Evolutionary conservation across 2,113 vertebrate genomes (phyloP).

Genomic region (Engraulis encrasicolus): DNA sequence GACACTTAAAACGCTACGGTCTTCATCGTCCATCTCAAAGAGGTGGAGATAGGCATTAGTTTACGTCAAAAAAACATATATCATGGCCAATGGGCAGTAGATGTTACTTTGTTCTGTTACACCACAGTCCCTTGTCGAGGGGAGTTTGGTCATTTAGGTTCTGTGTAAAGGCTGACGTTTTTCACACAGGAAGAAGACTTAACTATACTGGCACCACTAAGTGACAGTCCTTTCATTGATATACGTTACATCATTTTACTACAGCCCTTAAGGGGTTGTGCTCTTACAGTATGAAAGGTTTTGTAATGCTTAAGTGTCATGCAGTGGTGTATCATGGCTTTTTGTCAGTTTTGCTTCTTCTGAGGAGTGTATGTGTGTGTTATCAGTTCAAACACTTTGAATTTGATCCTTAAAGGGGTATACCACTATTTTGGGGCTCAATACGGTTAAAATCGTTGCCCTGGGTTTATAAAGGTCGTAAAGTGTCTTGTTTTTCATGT

Average conservation of each 20-base stretch:
- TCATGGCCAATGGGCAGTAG: background rate
- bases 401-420: too few relatives aligned
- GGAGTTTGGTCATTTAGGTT: background rate
- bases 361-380: background rate
- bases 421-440: too few relatives aligned
- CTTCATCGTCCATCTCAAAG: conserved; percentile 52
- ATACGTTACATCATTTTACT: background rate
- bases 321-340: background rate
- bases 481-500: too few relatives aligned
- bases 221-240: background rate
- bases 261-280: background rate
- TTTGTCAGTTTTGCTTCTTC: conserved; percentile 1
- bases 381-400: background rate
- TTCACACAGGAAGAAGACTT: background rate
- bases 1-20: conserved; percentile 49
- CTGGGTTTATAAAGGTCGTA: too few relatives aligned
- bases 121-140: background rate
- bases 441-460: too few relatives aligned
- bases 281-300: background rate
- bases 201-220: background rate
- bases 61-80: background rate
- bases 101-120: background rate
- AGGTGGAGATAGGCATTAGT: conserved; percentile 45
- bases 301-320: background rate
- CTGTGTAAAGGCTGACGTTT: background rate